Evolutionary conservation across 2,113 vertebrate genomes (phyloP).

Genomic region (Empidonax alnorum): DNA sequence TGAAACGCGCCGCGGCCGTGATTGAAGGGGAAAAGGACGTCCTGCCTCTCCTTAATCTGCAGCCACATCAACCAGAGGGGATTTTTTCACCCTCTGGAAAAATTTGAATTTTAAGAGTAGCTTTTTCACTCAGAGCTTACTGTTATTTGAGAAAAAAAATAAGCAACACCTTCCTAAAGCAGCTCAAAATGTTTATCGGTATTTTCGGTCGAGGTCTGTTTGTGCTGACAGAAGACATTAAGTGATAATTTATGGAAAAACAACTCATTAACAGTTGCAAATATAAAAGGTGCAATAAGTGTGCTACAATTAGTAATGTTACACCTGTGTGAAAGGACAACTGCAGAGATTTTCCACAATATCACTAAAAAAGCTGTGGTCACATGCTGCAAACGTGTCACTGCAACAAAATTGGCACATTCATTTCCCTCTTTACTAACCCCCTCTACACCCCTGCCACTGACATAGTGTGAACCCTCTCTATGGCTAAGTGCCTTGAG

Average conservation of each 20-base stretch:
- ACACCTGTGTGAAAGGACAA: fast-evolving
- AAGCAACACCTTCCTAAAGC: not conserved
- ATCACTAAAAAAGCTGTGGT: not conserved
- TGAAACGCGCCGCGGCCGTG: not conserved
- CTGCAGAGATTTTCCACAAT: not conserved
- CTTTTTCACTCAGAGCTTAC: not conserved
- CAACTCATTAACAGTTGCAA: not conserved
- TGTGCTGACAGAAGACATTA: fast-evolving
- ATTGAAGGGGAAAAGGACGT: not conserved
- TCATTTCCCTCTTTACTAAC: not conserved
- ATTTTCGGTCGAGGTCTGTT: not conserved
- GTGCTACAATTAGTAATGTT: not conserved
- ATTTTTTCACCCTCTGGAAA: not conserved
- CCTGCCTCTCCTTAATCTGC: not conserved
- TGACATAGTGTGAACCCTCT: fast-evolving
- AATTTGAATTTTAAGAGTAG: not conserved
- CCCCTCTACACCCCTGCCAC: not conserved
- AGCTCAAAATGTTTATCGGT: not conserved
- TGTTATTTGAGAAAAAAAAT: not conserved
- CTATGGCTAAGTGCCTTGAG: not conserved
- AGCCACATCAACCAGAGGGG: not conserved
- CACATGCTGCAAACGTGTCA: fast-evolving
- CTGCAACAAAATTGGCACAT: not conserved
- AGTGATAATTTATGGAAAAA: not conserved
- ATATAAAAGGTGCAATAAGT: fast-evolving